Evolutionary conservation across 2,888 invertebrate species (phyloP).

Genomic region (Leucoma salicis): DNA sequence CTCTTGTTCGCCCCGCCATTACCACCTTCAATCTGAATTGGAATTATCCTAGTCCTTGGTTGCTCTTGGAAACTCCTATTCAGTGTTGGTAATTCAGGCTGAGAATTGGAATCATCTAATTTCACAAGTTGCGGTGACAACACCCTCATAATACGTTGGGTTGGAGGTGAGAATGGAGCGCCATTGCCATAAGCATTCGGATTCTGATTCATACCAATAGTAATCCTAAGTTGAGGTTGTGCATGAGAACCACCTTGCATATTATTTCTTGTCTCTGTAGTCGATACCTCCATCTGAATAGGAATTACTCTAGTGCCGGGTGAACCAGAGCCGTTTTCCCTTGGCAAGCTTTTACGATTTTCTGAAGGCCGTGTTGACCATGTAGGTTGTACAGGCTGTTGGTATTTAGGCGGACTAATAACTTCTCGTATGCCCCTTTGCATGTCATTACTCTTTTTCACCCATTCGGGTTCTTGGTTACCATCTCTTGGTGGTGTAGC

Average conservation of each 20-base stretch:
- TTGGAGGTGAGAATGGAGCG: slow-evolving; percentile 65
- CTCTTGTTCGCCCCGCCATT: slow-evolving; percentile 67
- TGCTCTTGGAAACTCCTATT: slow-evolving; percentile 66
- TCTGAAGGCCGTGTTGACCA: slow-evolving; percentile 76
- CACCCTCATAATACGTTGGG: slow-evolving; percentile 79
- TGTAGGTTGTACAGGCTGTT: slow-evolving; percentile 64
- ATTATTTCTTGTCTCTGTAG: slow-evolving; percentile 59
- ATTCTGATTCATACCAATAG: slow-evolving; percentile 69
- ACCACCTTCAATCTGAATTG: slow-evolving; percentile 82
- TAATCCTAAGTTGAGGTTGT: slow-evolving; percentile 71
- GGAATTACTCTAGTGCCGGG: slow-evolving; percentile 83
- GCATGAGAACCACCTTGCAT: slow-evolving; percentile 51
- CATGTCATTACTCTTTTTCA: slow-evolving; percentile 68
- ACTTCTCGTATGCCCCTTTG: slow-evolving; percentile 65
- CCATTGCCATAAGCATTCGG: slow-evolving; percentile 37
- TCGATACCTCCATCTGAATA: slow-evolving; percentile 84
- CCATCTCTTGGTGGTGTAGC: slow-evolving; percentile 67
- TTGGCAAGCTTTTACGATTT: slow-evolving; percentile 69
- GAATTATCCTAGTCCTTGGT: slow-evolving; percentile 82
- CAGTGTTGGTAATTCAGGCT: slow-evolving; percentile 63
- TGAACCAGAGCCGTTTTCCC: slow-evolving; percentile 52
- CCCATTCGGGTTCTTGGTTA: slow-evolving; percentile 72
- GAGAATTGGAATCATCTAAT: slow-evolving; percentile 60
- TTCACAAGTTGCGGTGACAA: slow-evolving; percentile 78
- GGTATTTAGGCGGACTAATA: slow-evolving; percentile 70